Evolutionary conservation across 1,140 invertebrate species (phyloP).

Genomic region (Drosophila suzukii): DNA sequence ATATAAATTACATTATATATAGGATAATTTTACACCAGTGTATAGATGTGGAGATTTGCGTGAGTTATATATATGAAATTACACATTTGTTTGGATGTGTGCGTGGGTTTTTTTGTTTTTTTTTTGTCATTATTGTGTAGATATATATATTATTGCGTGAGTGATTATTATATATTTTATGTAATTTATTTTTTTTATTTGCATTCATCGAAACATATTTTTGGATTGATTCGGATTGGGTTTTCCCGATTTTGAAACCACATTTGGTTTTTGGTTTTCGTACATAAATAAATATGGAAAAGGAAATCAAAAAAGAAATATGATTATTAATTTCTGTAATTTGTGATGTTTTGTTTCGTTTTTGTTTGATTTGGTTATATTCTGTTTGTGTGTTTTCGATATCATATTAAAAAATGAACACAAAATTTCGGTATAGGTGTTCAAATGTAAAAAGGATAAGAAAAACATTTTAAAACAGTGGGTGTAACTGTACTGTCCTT

Average conservation of each 20-base stretch:
- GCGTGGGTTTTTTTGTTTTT: slow-evolving; percentile 33
- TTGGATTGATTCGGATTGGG: slow-evolving; percentile 75
- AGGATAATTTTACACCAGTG: slow-evolving; percentile 27
- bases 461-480: slow-evolving; percentile 39
- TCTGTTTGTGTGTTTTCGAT: slow-evolving; percentile 21
- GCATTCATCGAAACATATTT: slow-evolving; percentile 74
- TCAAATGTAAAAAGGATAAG: slow-evolving; percentile 38
- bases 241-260: slow-evolving; percentile 81
- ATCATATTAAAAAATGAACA: slow-evolving; percentile 15
- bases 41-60: slow-evolving; percentile 29
- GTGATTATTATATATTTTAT: slow-evolving; percentile 62
- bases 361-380: slow-evolving; percentile 23
- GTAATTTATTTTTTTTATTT: slow-evolving; percentile 61
- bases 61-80: slow-evolving; percentile 50
- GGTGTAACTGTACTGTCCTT: slow-evolving; percentile 37
- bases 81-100: slow-evolving; percentile 62
- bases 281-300: slow-evolving; percentile 84
- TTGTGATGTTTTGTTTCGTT: slow-evolving; percentile 57
- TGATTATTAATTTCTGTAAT: slow-evolving; percentile 84
- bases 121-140: slow-evolving; percentile 23
- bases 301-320: slow-evolving; percentile 84
- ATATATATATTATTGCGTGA: slow-evolving; percentile 65
- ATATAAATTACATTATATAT: slow-evolving; percentile 17
- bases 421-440: slow-evolving; percentile 25
- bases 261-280: slow-evolving; percentile 84